phyloP scores from a whole-genome alignment of 2,797 vertebrate genomes.

The Amblyopsis hoosieri region DNA sequence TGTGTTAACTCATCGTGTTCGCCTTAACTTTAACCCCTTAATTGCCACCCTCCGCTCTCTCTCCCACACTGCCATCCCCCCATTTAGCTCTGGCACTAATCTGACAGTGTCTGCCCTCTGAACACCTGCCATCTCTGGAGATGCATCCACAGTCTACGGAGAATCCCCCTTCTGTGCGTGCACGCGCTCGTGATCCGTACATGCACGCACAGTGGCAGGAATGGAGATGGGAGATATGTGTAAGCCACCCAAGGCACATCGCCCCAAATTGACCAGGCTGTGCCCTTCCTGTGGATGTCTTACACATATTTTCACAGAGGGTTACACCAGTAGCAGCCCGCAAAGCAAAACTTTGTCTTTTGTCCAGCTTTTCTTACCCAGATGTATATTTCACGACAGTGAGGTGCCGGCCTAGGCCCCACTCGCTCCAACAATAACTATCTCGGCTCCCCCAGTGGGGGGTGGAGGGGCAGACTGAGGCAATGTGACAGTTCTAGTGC shows the following conservation, averaged over 20 bases:
- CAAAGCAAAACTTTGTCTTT: conserved; percentile 44
- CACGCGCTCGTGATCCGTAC: conserved; percentile 43
- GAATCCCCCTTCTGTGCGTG: conserved; percentile 37
- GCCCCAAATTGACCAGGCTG: not conserved
- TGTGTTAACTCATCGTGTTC: conserved; percentile 78
- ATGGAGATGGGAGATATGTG: conserved; percentile 42
- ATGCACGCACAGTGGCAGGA: conserved; percentile 43
- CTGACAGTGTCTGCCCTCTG: conserved; percentile 72
- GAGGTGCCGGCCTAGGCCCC: conserved; percentile 67
- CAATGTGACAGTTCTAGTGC: conserved; percentile 84
- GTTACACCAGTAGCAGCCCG: not conserved
- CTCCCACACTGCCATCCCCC: conserved; percentile 38
- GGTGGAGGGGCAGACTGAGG: conserved; percentile 78
- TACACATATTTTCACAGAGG: conserved; percentile 27
- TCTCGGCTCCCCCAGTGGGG: conserved; percentile 74
- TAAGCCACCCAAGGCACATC: not conserved
- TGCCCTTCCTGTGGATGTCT: conserved; percentile 14
- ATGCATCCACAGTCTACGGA: conserved; percentile 49
- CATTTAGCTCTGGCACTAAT: conserved; percentile 72
- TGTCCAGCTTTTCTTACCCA: conserved; percentile 57
- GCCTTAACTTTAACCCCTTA: conserved; percentile 76
- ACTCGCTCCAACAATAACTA: conserved; percentile 75
- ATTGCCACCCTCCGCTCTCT: conserved; percentile 75
- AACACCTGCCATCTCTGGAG: conserved; percentile 73
- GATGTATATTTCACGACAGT: conserved; percentile 68